Base-by-base conservation (phyloP, 1,140 invertebrate species). In the Pachyrhynchus sulphureomaculatus region DNA sequence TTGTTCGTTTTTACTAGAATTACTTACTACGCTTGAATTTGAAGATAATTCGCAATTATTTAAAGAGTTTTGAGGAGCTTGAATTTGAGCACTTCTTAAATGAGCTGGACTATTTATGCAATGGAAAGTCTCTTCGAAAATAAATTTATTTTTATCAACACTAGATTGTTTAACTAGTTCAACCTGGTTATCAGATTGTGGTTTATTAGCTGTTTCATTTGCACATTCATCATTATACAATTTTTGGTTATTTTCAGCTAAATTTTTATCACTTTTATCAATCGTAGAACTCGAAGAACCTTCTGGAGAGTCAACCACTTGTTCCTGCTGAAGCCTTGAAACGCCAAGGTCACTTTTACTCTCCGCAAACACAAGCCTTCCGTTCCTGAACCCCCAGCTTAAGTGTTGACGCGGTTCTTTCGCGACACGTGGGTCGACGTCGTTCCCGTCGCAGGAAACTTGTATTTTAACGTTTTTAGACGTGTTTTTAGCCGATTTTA, bases 321-420 rank as follows among this genome's bases (percentile, higher is more conserved):
- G 39, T 57, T 62, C 52, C 33, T 20, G 3, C 20, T n/a, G 32
- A 20, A 10, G n/a, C 10, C 9, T 51, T 39, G 57, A 26, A 20
- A 2, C 26, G 20, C 21, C 26, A 44, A 32, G 32, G 48, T 59
- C 51, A 56, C 56, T 49, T 54, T 59, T 45, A 52, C 55, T 66
- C 29, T 68, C 66, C 4, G 15, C 36, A 56, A 72, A 72, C 21
- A 73, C 69, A 21, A 73, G 58, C 23, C 69, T 64, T 18, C 72
- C 72, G 58, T 73, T 68, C 42, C 59, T 52, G 55, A 73, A 73
- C 8, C 45, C 52, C 72, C 72, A 73, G n/a, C 59, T 63, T 13
- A 72, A 44, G 33, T 64, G 53, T 53, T 36, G 15, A 32, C 36
- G 33, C 23, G 36, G 12, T 24, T 12, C 51, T 13, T 20, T 29